A percentile compares a stretch with the other conserved stretches of the same genome.
Evolutionary conservation across 2,113 vertebrate species (phyloP).

Genomic region (Syrmaticus mikado): DNA sequence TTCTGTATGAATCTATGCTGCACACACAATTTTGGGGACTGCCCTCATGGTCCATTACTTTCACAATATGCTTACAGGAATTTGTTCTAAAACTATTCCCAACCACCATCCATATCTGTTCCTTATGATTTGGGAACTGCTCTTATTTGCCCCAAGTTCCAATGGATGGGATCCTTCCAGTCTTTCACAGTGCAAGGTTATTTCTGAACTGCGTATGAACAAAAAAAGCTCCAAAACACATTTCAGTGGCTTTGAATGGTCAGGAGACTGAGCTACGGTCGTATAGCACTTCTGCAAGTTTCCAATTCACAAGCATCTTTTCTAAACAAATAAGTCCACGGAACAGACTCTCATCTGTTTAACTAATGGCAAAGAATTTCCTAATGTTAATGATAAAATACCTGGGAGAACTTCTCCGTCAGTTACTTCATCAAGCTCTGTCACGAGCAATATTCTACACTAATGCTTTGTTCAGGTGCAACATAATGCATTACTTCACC

Average conservation of each 20-base stretch:
- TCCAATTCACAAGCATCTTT: not conserved
- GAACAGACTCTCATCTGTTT: not conserved
- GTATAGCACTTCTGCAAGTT: not conserved
- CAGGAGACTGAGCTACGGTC: not conserved
- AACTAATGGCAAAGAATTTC: not conserved
- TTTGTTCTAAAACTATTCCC: not conserved
- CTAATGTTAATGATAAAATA: constrained; percentile 13
- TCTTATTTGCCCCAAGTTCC: not conserved
- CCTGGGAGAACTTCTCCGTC: not conserved
- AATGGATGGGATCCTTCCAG: not conserved
- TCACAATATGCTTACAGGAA: not conserved
- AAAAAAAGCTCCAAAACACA: not conserved
- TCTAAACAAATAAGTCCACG: not conserved
- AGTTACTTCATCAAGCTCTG: constrained; percentile 16
- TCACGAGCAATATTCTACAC: constrained; percentile 50
- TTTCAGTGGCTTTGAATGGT: not conserved
- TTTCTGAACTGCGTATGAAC: not conserved
- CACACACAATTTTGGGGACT: not conserved
- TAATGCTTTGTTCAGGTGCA: constrained; percentile 38
- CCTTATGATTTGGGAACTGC: not conserved
- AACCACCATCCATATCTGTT: not conserved
- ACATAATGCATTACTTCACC: constrained; percentile 17
- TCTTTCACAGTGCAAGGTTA: not conserved
- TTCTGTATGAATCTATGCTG: not conserved
- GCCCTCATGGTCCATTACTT: not conserved